These are phyloP conservation scores for Acrocephalus scirpaceus DNA, from an alignment of 2,797 vertebrate species.

Conservation along the genomic window DNA sequence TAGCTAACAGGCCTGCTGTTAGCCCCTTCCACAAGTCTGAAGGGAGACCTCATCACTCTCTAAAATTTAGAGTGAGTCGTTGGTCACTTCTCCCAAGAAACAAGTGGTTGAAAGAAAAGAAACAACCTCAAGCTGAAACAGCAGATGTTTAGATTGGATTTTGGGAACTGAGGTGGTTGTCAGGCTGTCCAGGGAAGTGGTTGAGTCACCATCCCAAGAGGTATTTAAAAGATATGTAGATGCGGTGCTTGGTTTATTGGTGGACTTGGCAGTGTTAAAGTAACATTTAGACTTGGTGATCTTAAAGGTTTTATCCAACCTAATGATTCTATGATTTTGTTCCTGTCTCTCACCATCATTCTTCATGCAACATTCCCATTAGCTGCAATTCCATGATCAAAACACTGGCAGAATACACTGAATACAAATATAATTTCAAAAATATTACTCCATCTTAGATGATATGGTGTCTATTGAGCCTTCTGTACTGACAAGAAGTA, in stretches of 20 bases:
- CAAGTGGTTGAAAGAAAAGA: neutral
- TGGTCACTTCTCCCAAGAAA: accelerated
- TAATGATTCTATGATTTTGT: neutral
- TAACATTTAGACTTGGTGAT: neutral
- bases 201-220: neutral
- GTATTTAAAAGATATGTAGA: neutral
- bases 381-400: neutral
- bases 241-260: neutral
- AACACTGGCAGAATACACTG: neutral
- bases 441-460: neutral
- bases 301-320: neutral
- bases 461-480: neutral
- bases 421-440: neutral
- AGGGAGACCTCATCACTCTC: neutral
- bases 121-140: neutral
- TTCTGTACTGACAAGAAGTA: neutral
- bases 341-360: neutral
- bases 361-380: neutral
- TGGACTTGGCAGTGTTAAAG: neutral
- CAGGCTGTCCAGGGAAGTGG: neutral
- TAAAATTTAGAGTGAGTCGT: neutral
- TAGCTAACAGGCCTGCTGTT: too few relatives aligned
- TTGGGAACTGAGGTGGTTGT: neutral
- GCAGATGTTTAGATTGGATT: neutral
- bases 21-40: neutral